These are phyloP conservation scores for Ginglymostoma cirratum DNA, from an alignment of 2,113 vertebrate genomes.

Conservation along the genomic window DNA sequence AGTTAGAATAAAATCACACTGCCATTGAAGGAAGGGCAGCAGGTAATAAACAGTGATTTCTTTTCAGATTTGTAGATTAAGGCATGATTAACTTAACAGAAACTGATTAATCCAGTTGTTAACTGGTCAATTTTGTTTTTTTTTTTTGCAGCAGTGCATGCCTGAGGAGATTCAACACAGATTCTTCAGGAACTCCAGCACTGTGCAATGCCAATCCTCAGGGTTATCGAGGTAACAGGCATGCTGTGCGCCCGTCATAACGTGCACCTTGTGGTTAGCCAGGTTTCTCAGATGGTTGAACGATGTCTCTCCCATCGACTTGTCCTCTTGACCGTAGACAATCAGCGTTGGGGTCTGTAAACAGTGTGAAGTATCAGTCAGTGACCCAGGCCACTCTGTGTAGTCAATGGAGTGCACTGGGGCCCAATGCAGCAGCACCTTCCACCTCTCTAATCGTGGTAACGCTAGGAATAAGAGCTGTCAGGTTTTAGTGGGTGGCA, in stretches of 20 bases:
- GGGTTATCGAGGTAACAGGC: slow-evolving; percentile 91
- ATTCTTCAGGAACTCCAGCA: slow-evolving; percentile 71
- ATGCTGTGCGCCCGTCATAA: slow-evolving; percentile 80
- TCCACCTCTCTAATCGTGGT: background rate
- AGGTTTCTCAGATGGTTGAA: slow-evolving; percentile 73
- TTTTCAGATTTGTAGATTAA: background rate
- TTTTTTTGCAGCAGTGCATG: background rate
- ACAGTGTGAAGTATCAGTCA: background rate
- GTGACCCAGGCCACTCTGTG: background rate
- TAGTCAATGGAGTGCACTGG: background rate
- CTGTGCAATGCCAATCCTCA: slow-evolving; percentile 70
- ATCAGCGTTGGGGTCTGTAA: slow-evolving; percentile 74
- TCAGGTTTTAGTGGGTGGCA: background rate
- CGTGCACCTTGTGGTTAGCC: slow-evolving; percentile 72
- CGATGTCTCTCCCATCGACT: slow-evolving; percentile 69
- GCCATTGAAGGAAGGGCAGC: background rate
- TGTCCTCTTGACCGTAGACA: slow-evolving; percentile 82
- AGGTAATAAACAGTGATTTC: background rate
- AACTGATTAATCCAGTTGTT: background rate
- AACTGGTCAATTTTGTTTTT: background rate
- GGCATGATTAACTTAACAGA: background rate
- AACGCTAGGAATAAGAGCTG: background rate
- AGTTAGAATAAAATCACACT: background rate
- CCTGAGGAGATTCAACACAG: slow-evolving; percentile 49
- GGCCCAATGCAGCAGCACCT: background rate